These are phyloP conservation scores for Globodera ellingtonae DNA, from an alignment of 1,140 invertebrate species.

Conservation along the genomic window DNA sequence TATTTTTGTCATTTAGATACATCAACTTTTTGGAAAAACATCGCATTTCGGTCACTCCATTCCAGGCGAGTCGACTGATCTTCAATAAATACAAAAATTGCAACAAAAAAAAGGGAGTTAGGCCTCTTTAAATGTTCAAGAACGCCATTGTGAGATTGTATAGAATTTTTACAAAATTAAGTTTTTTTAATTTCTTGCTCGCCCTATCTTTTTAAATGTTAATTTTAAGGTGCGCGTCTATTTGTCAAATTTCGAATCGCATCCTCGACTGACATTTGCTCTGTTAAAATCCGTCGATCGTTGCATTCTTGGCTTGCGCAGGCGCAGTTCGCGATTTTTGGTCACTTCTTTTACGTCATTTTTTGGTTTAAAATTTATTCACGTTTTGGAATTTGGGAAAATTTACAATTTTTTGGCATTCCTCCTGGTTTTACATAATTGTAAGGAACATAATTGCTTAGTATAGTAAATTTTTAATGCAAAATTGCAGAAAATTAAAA, in stretches of 20 bases:
- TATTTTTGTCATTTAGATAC: conserved; percentile 11
- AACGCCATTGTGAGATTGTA: no score
- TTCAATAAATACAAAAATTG: not conserved
- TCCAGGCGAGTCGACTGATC: conserved; percentile 24
- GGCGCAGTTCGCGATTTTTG: conserved; percentile 18
- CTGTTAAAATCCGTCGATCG: conserved; percentile 29
- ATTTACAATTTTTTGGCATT: no score
- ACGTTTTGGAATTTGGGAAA: no score
- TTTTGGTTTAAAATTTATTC: no score
- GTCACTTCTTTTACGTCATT: not conserved
- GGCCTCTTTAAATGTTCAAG: no score
- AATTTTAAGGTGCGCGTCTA: conserved; percentile 34
- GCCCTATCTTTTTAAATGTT: not conserved
- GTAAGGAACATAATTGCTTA: no score
- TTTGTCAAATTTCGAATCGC: conserved; percentile 18
- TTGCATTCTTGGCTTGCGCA: conserved; percentile 15
- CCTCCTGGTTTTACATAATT: no score
- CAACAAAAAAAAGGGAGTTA: not conserved
- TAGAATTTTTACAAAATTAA: no score
- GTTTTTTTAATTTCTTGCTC: no score
- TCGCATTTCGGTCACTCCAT: conserved; percentile 36
- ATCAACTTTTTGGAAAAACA: conserved; percentile 36
- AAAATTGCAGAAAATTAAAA: no score
- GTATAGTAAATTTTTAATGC: no score
- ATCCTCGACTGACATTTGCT: conserved; percentile 10